phyloP scores from a whole-genome alignment of 2,888 invertebrate genomes.

The Temnothorax ravouxi region DNA sequence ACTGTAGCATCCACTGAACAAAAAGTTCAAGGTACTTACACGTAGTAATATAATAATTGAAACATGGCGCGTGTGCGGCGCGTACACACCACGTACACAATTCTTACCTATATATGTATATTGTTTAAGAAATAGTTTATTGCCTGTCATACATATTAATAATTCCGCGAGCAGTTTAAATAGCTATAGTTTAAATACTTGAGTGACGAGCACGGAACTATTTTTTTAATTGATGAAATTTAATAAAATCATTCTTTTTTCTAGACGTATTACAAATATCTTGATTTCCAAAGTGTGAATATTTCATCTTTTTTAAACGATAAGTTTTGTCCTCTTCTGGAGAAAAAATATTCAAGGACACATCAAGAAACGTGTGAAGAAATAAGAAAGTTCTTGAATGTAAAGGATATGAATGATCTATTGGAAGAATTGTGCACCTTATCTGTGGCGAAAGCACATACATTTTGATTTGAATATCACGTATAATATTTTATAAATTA shows the following conservation, averaged over 20 bases:
- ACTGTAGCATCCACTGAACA: slow-evolving; percentile 9
- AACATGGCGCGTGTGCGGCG: not conserved
- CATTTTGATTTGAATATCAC: no score
- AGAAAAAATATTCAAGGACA: not conserved
- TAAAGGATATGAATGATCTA: not conserved
- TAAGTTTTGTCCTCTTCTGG: not conserved
- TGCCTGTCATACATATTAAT: not conserved
- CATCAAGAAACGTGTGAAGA: not conserved
- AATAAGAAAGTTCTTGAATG: not conserved
- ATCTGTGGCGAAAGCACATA: not conserved
- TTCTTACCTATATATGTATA: no score
- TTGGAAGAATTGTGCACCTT: not conserved
- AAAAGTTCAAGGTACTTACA: slow-evolving; percentile 41
- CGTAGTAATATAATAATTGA: not conserved
- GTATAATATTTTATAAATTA: not conserved
- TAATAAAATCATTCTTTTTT: not conserved
- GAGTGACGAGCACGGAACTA: not conserved
- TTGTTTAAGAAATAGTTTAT: no score
- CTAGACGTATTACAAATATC: slow-evolving; percentile 3
- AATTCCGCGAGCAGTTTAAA: not conserved
- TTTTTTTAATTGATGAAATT: not conserved
- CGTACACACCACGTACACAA: no score
- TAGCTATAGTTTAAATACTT: not conserved
- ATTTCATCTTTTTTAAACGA: not conserved
- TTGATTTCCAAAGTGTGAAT: not conserved